Evolutionary conservation across 53 echinoderm and acorn worm species (phyloP).

Genomic region (Paelopatides confundens): DNA sequence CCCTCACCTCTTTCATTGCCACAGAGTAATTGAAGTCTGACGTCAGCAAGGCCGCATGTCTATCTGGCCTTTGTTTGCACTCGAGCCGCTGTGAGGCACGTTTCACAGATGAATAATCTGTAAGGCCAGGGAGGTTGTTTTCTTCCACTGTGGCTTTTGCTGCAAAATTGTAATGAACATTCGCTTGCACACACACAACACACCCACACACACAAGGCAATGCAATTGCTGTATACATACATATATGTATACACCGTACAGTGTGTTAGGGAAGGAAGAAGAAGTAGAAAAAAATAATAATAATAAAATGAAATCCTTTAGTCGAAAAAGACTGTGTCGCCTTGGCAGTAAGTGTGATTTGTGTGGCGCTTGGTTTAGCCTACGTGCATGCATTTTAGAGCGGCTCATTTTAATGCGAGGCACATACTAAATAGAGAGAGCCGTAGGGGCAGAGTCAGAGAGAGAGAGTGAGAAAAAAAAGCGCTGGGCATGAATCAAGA

Average conservation of each 20-base stretch:
- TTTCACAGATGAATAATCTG: slow-evolving; percentile 94
- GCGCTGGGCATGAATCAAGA: slow-evolving; percentile 30
- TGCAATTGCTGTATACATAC: neutral
- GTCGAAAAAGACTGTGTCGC: slow-evolving; percentile 14
- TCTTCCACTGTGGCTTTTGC: slow-evolving; percentile 36
- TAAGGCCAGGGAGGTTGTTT: slow-evolving; percentile 58
- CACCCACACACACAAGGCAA: neutral
- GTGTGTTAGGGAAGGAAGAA: slow-evolving; percentile 43
- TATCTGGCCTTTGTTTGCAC: slow-evolving; percentile 97
- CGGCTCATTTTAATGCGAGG: slow-evolving; percentile 51
- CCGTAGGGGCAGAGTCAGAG: slow-evolving; percentile 21
- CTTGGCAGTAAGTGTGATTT: slow-evolving; percentile 32
- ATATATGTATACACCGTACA: neutral
- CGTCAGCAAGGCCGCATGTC: slow-evolving; percentile 99
- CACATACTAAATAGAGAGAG: slow-evolving; percentile 41
- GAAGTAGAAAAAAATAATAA: slow-evolving; percentile 8
- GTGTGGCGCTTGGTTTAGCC: slow-evolving; percentile 36
- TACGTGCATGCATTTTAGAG: slow-evolving; percentile 31
- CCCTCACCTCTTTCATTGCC: slow-evolving; percentile 99
- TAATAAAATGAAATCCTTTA: slow-evolving; percentile 31
- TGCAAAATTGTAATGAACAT: slow-evolving; percentile 44
- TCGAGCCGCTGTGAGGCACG: slow-evolving; percentile 87
- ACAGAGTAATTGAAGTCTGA: slow-evolving; percentile 99
- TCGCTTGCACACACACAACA: slow-evolving; percentile 6
- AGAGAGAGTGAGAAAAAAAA: slow-evolving; percentile 8